Evolutionary conservation across 2,888 invertebrate species (phyloP).

Genomic region (Poecilobothrus nobilitatus): DNA sequence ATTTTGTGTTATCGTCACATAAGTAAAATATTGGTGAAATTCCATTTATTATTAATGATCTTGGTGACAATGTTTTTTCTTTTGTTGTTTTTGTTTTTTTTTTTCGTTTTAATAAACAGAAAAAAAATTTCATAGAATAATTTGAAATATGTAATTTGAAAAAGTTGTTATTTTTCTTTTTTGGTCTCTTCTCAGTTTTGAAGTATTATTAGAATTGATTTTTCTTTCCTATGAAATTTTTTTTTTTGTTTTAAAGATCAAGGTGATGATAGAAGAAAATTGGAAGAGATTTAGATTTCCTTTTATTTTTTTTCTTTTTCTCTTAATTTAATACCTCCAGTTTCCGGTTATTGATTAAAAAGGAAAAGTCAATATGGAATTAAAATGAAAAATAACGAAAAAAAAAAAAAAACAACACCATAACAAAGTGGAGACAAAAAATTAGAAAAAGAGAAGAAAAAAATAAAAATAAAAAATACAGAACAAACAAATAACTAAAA

Average conservation of each 20-base stretch:
- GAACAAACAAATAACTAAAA: too few species aligned
- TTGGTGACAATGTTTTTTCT: not conserved
- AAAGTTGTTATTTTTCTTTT: too few species aligned
- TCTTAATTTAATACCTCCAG: not conserved
- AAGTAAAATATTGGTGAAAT: not conserved
- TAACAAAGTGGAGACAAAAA: too few species aligned
- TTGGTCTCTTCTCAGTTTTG: too few species aligned
- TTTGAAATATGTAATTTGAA: too few species aligned
- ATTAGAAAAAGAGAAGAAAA: too few species aligned
- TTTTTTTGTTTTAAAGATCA: not conserved
- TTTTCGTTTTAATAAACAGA: too few species aligned
- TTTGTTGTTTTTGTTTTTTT: too few species aligned
- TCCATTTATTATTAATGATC: constrained; percentile 6
- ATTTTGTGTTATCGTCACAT: not conserved
- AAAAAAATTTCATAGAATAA: too few species aligned
- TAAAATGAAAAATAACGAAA: not conserved
- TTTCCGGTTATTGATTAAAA: constrained; percentile 5
- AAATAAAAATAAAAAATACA: too few species aligned
- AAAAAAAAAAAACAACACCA: not conserved
- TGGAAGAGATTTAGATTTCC: not conserved
- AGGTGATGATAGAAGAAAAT: not conserved
- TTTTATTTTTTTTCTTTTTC: not conserved
- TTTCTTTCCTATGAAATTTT: too few species aligned
- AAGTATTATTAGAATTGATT: too few species aligned
- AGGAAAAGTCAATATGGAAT: not conserved